Percentiles rank a stretch among this genome's conserved stretches.
phyloP scores from a whole-genome alignment of 2,888 invertebrate genomes.

The Dione vanillae region DNA sequence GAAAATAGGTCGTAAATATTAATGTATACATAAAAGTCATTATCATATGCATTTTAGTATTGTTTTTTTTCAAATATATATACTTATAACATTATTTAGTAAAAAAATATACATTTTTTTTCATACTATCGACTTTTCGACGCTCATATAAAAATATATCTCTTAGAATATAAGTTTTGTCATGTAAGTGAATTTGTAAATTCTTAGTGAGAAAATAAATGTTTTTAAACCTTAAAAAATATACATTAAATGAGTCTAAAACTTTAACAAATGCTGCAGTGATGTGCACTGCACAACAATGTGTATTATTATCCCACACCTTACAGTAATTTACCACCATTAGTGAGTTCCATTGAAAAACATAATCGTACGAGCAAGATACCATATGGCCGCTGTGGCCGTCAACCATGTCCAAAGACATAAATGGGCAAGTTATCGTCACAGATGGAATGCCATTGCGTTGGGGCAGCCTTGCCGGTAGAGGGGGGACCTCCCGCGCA shows the following conservation, averaged over 20 bases:
- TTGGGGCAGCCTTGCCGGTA: slow-evolving; percentile 66
- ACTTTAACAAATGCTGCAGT: slow-evolving; percentile 2
- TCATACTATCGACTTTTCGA: too few relatives aligned
- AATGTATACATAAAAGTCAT: neutral
- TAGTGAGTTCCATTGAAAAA: slow-evolving; percentile 70
- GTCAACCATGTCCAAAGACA: slow-evolving; percentile 81
- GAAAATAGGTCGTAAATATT: neutral
- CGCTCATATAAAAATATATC: too few relatives aligned
- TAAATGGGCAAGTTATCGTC: slow-evolving; percentile 83
- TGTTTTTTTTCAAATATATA: too few relatives aligned
- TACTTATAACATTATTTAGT: neutral
- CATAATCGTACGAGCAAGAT: slow-evolving; percentile 65
- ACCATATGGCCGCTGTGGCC: slow-evolving; percentile 80
- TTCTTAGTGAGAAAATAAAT: too few relatives aligned
- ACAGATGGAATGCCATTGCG: slow-evolving; percentile 76
- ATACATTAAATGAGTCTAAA: neutral
- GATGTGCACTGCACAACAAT: slow-evolving; percentile 27
- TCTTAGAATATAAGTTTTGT: too few relatives aligned
- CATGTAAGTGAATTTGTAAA: too few relatives aligned
- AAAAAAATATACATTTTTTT: neutral
- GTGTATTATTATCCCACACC: slow-evolving; percentile 60
- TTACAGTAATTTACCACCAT: slow-evolving; percentile 63
- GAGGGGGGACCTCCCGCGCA: slow-evolving; percentile 61
- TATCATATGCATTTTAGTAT: neutral
- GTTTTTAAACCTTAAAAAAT: too few relatives aligned